Evolutionary conservation across 2,888 invertebrate genomes (phyloP).

Genomic region (Muschampia plurimacula): DNA sequence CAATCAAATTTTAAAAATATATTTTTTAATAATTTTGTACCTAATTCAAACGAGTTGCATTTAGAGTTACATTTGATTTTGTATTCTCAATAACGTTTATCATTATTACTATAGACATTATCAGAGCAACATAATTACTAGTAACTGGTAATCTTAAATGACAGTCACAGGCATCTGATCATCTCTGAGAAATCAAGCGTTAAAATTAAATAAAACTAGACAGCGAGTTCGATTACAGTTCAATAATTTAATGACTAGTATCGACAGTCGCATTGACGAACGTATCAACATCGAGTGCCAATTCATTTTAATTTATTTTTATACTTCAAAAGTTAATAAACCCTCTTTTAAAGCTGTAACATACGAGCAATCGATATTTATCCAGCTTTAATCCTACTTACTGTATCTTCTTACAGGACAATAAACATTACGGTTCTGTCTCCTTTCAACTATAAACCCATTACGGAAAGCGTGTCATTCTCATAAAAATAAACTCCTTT

Average conservation of each 20-base stretch:
- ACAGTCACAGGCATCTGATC: neutral
- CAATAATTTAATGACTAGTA: slow-evolving; percentile 27
- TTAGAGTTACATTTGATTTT: no score
- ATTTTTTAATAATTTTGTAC: no score
- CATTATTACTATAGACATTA: neutral
- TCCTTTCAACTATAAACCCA: slow-evolving; percentile 36
- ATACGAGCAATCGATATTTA: slow-evolving; percentile 5
- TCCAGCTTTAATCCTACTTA: neutral
- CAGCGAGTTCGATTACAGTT: slow-evolving; percentile 12
- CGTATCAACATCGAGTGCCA: slow-evolving; percentile 14
- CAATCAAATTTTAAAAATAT: no score
- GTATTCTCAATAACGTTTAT: no score
- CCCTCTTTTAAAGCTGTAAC: slow-evolving; percentile 1
- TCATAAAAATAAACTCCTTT: slow-evolving; percentile 31
- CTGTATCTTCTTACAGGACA: slow-evolving; percentile 27
- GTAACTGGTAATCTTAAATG: slow-evolving; percentile 14
- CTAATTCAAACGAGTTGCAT: no score
- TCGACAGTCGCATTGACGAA: slow-evolving; percentile 21
- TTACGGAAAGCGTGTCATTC: slow-evolving; percentile 25
- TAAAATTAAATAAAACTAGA: slow-evolving; percentile 14
- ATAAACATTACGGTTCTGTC: neutral
- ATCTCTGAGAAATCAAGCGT: slow-evolving; percentile 20
- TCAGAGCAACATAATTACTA: neutral
- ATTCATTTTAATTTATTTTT: slow-evolving; percentile 6
- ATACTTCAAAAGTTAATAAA: slow-evolving; percentile 8